These are phyloP conservation scores for Pao palembangensis DNA, from an alignment of 2,113 vertebrate species.

Conservation along the genomic window DNA sequence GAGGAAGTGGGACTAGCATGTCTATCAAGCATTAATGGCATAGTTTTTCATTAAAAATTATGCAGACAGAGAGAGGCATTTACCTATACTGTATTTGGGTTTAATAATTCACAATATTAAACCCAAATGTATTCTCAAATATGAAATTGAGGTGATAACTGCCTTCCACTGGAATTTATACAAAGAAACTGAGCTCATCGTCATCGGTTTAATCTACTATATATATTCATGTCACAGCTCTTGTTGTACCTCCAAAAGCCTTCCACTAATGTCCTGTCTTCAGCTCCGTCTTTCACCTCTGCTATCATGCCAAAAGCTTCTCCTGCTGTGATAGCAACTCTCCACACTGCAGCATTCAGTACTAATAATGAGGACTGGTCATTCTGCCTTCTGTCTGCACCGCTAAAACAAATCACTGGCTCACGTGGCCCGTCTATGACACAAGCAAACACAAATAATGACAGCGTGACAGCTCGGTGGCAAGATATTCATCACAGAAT, in stretches of 20 bases:
- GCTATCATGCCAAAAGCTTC: conserved; percentile 33
- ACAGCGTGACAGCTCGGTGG: conserved; percentile 44
- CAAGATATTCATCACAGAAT: conserved; percentile 53
- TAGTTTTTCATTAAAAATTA: too few relatives aligned
- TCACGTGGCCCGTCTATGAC: conserved; percentile 41
- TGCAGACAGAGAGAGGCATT: too few relatives aligned
- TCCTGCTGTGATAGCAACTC: conserved; percentile 54
- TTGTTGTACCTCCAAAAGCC: too few relatives aligned
- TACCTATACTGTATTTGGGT: too few relatives aligned
- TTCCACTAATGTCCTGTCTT: too few relatives aligned
- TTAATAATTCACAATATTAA: conserved; percentile 9
- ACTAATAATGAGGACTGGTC: conserved; percentile 52
- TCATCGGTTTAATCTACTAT: conserved; percentile 8
- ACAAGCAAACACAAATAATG: conserved; percentile 59
- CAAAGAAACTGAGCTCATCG: background rate
- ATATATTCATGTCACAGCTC: background rate
- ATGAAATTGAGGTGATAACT: background rate
- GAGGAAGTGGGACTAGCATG: background rate
- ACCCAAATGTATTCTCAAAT: background rate
- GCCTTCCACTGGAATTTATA: background rate
- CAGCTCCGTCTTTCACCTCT: conserved; percentile 9
- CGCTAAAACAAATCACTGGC: conserved; percentile 54
- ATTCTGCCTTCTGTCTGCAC: conserved; percentile 51
- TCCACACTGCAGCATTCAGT: conserved; percentile 56
- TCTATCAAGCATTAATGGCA: too few relatives aligned